Percentiles rank a stretch among this genome's conserved stretches.
Evolutionary conservation across 1,140 invertebrate genomes (phyloP).

Genomic region (Hyposmocoma kahamanoa): DNA sequence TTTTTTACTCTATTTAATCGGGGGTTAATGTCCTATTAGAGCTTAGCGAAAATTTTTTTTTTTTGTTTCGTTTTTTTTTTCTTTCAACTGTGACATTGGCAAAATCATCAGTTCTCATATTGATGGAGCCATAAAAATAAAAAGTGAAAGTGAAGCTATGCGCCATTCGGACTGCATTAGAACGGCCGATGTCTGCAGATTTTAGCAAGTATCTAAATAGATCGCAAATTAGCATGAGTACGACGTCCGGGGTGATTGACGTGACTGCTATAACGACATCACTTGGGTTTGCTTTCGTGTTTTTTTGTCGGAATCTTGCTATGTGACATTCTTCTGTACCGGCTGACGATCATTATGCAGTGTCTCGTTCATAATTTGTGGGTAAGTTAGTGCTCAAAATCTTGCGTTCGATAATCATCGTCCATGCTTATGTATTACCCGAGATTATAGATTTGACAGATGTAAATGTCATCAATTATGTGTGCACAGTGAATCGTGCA

Average conservation of each 20-base stretch:
- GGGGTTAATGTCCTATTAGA: no score
- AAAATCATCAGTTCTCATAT: no score
- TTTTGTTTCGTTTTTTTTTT: no score
- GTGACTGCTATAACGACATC: conserved; percentile 26
- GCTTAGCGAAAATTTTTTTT: no score
- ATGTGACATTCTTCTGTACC: conserved; percentile 41
- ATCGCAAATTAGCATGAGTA: conserved; percentile 34
- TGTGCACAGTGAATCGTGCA: conserved; percentile 20
- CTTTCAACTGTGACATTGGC: no score
- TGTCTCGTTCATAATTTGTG: conserved; percentile 37
- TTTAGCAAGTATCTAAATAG: conserved; percentile 56
- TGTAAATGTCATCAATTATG: conserved; percentile 21
- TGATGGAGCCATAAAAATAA: no score
- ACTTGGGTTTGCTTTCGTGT: conserved; percentile 39
- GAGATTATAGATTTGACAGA: conserved; percentile 5
- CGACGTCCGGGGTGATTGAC: conserved; percentile 34
- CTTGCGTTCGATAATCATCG: no score
- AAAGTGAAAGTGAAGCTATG: conserved; percentile 66
- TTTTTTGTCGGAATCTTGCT: conserved; percentile 22
- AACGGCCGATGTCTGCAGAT: conserved; percentile 51
- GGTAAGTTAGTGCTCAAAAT: conserved; percentile 27
- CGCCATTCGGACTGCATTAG: conserved; percentile 66
- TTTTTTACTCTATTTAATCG: conserved; percentile 70
- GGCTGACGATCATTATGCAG: conserved; percentile 48
- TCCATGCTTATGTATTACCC: no score